Evolutionary conservation across 2,797 vertebrate species (phyloP), one percentile per base, ranked within the genome.

Genomic region (Sebastes oblongus): DNA sequence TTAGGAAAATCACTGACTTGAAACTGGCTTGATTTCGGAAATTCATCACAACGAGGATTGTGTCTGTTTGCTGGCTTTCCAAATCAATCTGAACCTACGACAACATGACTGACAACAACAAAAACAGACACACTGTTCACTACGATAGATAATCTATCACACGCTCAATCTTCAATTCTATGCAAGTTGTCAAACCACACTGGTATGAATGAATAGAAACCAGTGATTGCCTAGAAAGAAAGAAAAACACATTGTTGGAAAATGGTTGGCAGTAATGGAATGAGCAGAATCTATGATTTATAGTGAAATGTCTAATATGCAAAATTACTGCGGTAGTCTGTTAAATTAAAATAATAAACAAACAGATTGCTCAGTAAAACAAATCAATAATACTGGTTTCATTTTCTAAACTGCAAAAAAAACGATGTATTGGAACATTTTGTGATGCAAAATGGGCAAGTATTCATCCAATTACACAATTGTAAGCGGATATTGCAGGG

Each of bases 1-100:
- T 77, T 42, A 65, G 54, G n/a, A 75, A 75, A 82, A 56, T 70
- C 67, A 64, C 64, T 70, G 61, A 32, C 39, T 70, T 72, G 34
- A 78, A 67, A 55, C 55, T 71, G 20, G 13, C 29, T 58, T 39
- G 36, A 54, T 82, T 76, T 61, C 0, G 3, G 32, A n/a, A 60
- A 79, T 75, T 65, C 27, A 68, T 88, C 64, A 73, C 50, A 61
- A 36, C 5, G 8, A 75, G 34, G 62, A 24, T 54, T 61, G n/a
- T 59, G 42, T 72, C 52, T 72, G 61, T 69, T 65, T 68, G 52
- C 16, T 22, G 12, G 58, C 52, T 66, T 59, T 76, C 11, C 22
- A 34, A 58, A 84, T 80, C 62, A 77, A 61, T 65, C 54, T 78
- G 59, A 50, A 54, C 59, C 62, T 69, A 54, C 18, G 50, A 34